Base-by-base conservation (phyloP, 2,797 vertebrate species). In the Coccyzus lansbergi region DNA sequence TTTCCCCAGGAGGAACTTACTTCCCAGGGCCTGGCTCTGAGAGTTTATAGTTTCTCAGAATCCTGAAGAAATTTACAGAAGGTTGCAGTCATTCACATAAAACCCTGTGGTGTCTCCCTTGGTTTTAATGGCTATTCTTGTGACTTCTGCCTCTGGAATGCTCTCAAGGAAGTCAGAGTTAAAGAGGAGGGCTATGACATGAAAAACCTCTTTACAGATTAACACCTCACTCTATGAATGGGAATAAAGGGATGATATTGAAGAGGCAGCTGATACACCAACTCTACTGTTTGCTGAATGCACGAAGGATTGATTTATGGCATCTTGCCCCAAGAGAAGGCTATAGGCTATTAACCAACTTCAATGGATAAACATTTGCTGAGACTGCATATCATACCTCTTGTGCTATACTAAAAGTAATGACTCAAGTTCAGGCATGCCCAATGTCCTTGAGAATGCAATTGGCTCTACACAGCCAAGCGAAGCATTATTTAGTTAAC, bases 311-410 rank as follows among this genome's bases (percentile, higher is more conserved):
- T 75, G 81, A 95, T 80, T 93, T 65, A 56, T 63, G 86, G 87
- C 71, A 83, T 29, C 49, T 24, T 64, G 78, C 86, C 90, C 89
- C 1, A 0, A 52, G 60, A 89, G 55, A 92, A 46, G 59, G 80
- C 78, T 85, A 63, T 14, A 94, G 81, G 81, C 91, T 95, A 96
- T 94, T 96, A 96, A 96, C 89, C 58, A 88, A 31, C 81, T 95
- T 84, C 90, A 89, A 51, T 72, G 86, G 93, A 86, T 78, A 83
- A 89, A 92, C 83, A 34, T 78, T 94, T 93, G 82, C 93, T 96
- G 93, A 97, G 94, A 24, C 72, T 86, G 95, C 91, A 55, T 68
- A 87, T 96, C 90, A 58, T 48, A 83, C 68, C 87, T 87, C 78
- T 49, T 64, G 78, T 59, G 65, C 87, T 60, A 71, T 65, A 94